phyloP scores from a whole-genome alignment of 2,888 invertebrate genomes.

The Abrostola tripartita region DNA sequence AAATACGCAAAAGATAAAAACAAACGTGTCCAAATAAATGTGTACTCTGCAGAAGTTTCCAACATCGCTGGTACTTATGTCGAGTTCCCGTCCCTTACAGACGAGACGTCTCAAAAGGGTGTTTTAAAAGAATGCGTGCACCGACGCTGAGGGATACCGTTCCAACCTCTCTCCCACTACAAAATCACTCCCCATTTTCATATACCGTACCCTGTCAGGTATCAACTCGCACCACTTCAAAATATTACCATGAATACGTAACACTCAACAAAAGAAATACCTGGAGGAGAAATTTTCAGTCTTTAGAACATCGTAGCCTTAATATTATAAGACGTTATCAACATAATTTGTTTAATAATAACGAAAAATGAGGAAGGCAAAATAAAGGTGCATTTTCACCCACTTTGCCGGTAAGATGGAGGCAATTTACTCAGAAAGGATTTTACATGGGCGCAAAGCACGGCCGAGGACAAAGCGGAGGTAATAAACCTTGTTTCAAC shows the following conservation, averaged over 20 bases:
- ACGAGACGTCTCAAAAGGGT: slow-evolving; percentile 81
- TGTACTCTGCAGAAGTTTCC: slow-evolving; percentile 55
- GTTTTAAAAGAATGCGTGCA: slow-evolving; percentile 79
- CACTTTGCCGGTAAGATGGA: slow-evolving; percentile 67
- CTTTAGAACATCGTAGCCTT: slow-evolving; percentile 41
- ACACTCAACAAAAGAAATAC: slow-evolving; percentile 28
- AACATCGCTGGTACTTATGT: slow-evolving; percentile 63
- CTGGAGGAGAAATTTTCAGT: slow-evolving; percentile 37
- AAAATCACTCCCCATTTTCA: slow-evolving; percentile 73
- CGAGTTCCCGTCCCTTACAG: slow-evolving; percentile 65
- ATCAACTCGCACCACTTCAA: slow-evolving; percentile 50
- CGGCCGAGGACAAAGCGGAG: slow-evolving; percentile 72
- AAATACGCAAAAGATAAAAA: slow-evolving; percentile 33
- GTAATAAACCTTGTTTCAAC: slow-evolving; percentile 77
- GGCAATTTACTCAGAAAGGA: slow-evolving; percentile 76
- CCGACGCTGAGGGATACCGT: slow-evolving; percentile 68
- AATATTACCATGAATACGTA: slow-evolving; percentile 50
- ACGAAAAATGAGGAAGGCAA: slow-evolving; percentile 60
- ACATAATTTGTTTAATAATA: slow-evolving; percentile 58
- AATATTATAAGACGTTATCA: slow-evolving; percentile 49
- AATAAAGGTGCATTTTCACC: slow-evolving; percentile 69
- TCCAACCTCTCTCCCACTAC: slow-evolving; percentile 66
- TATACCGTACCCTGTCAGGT: slow-evolving; percentile 61
- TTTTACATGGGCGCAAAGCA: slow-evolving; percentile 70
- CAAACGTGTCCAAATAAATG: slow-evolving; percentile 36